A percentile compares a stretch with the other conserved stretches of the same genome.
Conservation (phyloP, 2,113 vertebrate genomes). For the Eurystomus gularis region DNA sequence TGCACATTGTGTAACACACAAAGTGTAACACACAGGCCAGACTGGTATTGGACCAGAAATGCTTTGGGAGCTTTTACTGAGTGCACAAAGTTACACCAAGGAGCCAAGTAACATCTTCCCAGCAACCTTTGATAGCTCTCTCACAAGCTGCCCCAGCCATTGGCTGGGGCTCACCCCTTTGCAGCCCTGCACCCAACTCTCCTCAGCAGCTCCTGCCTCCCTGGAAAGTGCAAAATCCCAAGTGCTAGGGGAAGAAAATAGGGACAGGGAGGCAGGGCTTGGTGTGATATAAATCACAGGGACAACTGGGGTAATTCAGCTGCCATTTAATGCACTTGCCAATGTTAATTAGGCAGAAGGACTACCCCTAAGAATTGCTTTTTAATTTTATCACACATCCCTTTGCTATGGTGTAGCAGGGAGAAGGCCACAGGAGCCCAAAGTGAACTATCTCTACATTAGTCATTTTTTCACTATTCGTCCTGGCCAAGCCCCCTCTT, state of each 20-base stretch:
- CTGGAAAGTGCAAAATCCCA: neutral
- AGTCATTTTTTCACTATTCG: neutral
- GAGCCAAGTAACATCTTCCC: neutral
- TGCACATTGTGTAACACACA: neutral
- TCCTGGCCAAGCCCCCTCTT: neutral
- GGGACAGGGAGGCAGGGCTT: neutral
- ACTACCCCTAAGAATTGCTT: neutral
- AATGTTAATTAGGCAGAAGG: neutral
- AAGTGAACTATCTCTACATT: neutral
- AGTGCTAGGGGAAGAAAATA: neutral
- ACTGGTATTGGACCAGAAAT: neutral
- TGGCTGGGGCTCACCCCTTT: rapidly evolving
- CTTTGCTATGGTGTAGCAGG: neutral
- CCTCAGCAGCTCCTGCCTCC: neutral
- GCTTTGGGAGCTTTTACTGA: neutral
- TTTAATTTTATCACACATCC: neutral
- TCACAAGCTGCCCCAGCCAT: rapidly evolving
- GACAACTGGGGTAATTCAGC: neutral
- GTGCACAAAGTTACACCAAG: neutral
- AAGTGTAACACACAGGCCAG: neutral
- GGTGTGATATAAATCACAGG: neutral
- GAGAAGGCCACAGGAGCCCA: neutral
- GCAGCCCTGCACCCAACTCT: neutral
- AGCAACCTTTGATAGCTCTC: neutral
- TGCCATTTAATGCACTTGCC: neutral